Percentiles rank a stretch among this genome's conserved stretches.
Conservation (phyloP, 2,888 invertebrate species). For the Syritta pipiens region DNA sequence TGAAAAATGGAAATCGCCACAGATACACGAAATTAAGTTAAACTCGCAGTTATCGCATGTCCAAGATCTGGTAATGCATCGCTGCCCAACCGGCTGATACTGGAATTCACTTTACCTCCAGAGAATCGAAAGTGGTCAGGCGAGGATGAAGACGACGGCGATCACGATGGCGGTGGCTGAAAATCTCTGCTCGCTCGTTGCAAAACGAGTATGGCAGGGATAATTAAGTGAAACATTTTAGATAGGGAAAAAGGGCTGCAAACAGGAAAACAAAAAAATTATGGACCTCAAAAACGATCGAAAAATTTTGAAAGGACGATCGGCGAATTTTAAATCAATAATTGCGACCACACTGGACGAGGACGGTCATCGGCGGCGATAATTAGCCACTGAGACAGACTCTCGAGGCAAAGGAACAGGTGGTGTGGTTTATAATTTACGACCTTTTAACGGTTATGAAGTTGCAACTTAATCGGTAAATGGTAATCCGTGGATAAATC, state of each 20-base stretch:
- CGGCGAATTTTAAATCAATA: constrained; percentile 32
- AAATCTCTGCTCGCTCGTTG: constrained; percentile 48
- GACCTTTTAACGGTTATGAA: constrained; percentile 21
- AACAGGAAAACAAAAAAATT: constrained; percentile 3
- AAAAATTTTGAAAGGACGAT: constrained; percentile 6
- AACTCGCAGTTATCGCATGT: constrained; percentile 52
- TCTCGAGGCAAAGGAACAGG: constrained; percentile 7
- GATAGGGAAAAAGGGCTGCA: not conserved
- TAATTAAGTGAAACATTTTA: constrained; percentile 42
- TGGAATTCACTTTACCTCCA: constrained; percentile 40
- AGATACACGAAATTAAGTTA: constrained; percentile 49
- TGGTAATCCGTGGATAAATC: constrained; percentile 5
- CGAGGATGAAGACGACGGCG: constrained; percentile 1
- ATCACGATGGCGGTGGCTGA: not conserved
- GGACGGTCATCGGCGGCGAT: not conserved
- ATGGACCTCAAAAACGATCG: constrained; percentile 8
- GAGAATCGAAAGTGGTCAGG: constrained; percentile 61
- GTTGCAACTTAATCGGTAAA: constrained; percentile 11
- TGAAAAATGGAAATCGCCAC: constrained; percentile 19
- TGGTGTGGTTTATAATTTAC: constrained; percentile 12
- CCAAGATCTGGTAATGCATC: constrained; percentile 41
- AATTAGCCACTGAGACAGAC: not conserved
- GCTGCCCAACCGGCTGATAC: constrained; percentile 7
- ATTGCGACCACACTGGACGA: constrained; percentile 31
- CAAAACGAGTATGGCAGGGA: constrained; percentile 26